phyloP scores from a whole-genome alignment of 2,888 invertebrate genomes.

The Chrysodeixis includens region DNA sequence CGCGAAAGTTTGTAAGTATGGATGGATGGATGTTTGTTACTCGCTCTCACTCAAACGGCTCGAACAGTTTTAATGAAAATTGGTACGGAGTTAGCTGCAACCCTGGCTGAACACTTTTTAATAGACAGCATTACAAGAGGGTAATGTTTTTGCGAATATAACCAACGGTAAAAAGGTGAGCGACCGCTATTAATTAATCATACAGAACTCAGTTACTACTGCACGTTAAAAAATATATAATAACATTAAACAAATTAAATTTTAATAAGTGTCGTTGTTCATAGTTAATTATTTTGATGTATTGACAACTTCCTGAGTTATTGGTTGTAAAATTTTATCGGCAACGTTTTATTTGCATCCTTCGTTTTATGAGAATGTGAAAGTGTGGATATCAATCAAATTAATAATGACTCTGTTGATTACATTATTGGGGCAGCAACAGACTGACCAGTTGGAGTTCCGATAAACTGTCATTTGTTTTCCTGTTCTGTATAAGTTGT shows the following conservation, averaged over 20 bases:
- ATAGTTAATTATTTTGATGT: slow-evolving; percentile 22
- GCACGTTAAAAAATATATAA: too few species aligned
- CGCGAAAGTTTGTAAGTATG: too few species aligned
- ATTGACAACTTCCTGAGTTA: slow-evolving; percentile 35
- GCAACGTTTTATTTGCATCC: slow-evolving; percentile 25
- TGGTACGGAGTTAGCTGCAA: too few species aligned
- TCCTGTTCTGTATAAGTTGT: neutral
- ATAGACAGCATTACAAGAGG: too few species aligned
- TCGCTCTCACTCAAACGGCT: too few species aligned
- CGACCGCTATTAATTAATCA: too few species aligned
- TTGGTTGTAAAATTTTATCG: slow-evolving; percentile 10
- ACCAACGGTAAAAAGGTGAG: too few species aligned
- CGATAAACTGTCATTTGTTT: neutral
- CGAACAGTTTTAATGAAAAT: too few species aligned
- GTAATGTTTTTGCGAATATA: too few species aligned
- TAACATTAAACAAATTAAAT: neutral
- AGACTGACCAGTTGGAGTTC: neutral
- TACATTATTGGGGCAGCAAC: neutral
- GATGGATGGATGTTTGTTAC: too few species aligned
- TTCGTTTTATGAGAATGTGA: slow-evolving; percentile 1
- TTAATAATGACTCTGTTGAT: neutral
- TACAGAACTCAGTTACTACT: neutral
- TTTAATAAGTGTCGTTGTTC: slow-evolving; percentile 1
- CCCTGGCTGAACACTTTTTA: too few species aligned
- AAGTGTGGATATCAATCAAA: slow-evolving; percentile 5